A percentile compares a stretch with the other conserved stretches of the same genome.
phyloP scores from a whole-genome alignment of 1,140 invertebrate species.

The Aphidius ervi region DNA sequence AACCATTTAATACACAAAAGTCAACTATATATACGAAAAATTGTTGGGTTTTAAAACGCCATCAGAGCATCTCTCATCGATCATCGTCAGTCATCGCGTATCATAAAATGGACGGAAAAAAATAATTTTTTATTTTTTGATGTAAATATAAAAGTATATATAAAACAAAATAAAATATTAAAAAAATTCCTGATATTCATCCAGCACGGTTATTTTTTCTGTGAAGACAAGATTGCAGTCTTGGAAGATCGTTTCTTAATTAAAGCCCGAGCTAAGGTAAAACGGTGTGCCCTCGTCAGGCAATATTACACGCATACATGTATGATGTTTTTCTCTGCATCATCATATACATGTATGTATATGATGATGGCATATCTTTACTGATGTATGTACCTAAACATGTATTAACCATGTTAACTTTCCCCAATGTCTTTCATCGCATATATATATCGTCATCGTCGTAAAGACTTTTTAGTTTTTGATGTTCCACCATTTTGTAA shows the following conservation, averaged over 20 bases:
- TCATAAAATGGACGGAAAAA: conserved; percentile 3
- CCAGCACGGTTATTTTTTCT: conserved; percentile 14
- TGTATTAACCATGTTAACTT: too few relatives aligned
- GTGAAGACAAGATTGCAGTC: conserved; percentile 26
- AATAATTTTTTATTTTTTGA: not conserved
- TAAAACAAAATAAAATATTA: conserved; percentile 16
- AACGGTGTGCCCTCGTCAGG: conserved; percentile 13
- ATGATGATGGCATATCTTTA: conserved; percentile 13
- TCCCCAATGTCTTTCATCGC: too few relatives aligned
- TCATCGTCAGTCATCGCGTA: conserved; percentile 41
- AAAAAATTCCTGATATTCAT: conserved; percentile 32
- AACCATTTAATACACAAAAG: not conserved
- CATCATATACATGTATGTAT: conserved; percentile 1
- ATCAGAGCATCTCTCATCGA: conserved; percentile 35
- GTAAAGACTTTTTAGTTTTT: conserved; percentile 15
- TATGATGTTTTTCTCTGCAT: too few relatives aligned
- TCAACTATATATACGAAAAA: conserved; percentile 26
- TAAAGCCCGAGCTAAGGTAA: conserved; percentile 29
- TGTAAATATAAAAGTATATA: not conserved
- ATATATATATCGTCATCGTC: conserved; percentile 13
- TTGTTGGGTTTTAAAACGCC: conserved; percentile 24
- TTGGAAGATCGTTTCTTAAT: conserved; percentile 41
- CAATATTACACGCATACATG: conserved; percentile 16
- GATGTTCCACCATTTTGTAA: conserved; percentile 14
- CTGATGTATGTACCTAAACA: too few relatives aligned